Conservation (phyloP, 2,113 vertebrate genomes). For the Alces alces region DNA sequence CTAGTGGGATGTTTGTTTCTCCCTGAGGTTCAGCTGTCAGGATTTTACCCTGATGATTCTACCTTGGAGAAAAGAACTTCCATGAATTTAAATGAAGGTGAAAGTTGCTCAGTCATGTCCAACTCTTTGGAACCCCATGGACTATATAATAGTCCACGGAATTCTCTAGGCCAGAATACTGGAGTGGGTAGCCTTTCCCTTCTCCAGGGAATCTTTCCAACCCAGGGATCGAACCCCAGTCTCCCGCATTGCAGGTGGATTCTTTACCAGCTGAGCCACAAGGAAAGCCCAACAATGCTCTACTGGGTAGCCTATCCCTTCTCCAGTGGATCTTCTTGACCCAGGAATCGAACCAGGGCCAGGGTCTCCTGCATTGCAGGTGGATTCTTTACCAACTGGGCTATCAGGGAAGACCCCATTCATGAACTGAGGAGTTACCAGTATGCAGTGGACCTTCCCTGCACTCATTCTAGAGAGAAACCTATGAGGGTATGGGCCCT, state of each 20-base stretch:
- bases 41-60: neutral
- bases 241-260: neutral
- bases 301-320: neutral
- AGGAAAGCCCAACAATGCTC: neutral
- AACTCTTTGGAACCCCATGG: neutral
- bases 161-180: neutral
- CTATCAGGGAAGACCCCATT: neutral
- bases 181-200: neutral
- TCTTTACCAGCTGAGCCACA: neutral
- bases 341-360: neutral
- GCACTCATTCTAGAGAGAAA: neutral
- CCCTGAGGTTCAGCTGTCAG: neutral
- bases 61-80: neutral
- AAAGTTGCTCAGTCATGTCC: neutral
- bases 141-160: neutral
- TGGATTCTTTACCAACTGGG: neutral
- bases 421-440: neutral
- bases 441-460: neutral
- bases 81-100: neutral
- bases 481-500: fast-evolving
- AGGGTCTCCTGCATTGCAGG: neutral
- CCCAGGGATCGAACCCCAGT: neutral
- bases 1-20: neutral
- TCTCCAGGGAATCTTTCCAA: neutral
- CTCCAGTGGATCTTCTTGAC: neutral